Percentiles rank a stretch among this genome's conserved stretches.
Conservation (phyloP, 2,113 vertebrate genomes). For the Pseudopodoces humilis region DNA sequence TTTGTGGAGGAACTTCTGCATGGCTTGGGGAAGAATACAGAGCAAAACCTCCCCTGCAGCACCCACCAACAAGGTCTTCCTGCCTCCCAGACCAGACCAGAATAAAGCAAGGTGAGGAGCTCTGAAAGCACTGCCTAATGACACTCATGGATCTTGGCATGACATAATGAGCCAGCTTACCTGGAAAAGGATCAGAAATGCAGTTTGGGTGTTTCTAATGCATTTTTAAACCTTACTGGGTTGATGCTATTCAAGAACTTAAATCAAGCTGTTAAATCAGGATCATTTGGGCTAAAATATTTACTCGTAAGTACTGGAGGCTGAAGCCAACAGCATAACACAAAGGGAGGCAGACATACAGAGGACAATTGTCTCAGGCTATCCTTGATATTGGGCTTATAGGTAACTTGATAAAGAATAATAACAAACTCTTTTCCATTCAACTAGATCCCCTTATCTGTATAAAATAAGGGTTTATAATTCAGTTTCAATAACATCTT, state of each 20-base stretch:
- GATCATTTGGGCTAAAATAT: background rate
- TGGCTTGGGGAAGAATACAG: background rate
- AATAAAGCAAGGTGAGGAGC: background rate
- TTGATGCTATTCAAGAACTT: background rate
- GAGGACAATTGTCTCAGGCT: background rate
- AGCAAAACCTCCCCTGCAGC: background rate
- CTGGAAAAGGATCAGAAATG: background rate
- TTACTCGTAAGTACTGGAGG: background rate
- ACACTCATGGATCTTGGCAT: background rate
- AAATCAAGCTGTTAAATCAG: background rate
- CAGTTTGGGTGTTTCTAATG: background rate
- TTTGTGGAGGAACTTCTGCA: background rate
- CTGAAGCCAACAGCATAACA: background rate
- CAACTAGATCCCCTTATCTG: background rate
- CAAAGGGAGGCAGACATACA: background rate
- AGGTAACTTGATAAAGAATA: background rate
- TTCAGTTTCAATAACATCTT: background rate
- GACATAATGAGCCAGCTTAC: background rate
- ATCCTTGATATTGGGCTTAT: background rate
- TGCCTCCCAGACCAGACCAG: background rate
- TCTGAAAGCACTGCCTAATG: background rate
- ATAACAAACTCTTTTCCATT: background rate
- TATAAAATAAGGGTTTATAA: background rate
- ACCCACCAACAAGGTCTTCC: background rate
- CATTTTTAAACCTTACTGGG: background rate